Conservation (phyloP, 2,113 vertebrate species). For the Spheniscus mendiculus region DNA sequence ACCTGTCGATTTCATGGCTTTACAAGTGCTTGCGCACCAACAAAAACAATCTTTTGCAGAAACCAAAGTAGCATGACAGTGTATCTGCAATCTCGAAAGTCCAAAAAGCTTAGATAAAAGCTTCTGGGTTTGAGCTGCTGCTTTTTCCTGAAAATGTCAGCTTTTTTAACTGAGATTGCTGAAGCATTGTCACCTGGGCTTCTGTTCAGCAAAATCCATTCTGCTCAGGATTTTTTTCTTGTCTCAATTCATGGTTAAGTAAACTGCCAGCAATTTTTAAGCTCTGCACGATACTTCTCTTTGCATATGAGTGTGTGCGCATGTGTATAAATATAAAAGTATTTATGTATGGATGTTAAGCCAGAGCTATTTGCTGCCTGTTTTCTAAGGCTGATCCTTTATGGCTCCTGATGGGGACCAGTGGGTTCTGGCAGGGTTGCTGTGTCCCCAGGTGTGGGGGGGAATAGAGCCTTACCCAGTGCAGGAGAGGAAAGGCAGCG, state of each 20-base stretch:
- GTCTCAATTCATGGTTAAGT: background rate
- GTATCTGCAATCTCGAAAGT: background rate
- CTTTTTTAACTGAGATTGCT: background rate
- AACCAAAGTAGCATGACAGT: background rate
- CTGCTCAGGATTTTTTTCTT: background rate
- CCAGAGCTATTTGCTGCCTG: background rate
- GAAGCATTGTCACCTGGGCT: background rate
- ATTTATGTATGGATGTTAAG: rapidly evolving
- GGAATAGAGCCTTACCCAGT: background rate
- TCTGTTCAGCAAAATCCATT: background rate
- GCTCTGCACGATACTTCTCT: background rate
- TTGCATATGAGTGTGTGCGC: background rate
- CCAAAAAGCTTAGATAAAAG: background rate
- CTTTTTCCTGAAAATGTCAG: background rate
- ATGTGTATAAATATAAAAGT: background rate
- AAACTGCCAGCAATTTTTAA: background rate
- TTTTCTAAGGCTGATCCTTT: background rate
- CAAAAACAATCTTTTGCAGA: background rate
- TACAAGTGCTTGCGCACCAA: background rate
- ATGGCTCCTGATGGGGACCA: background rate
- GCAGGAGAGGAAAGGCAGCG: background rate
- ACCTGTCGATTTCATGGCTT: background rate
- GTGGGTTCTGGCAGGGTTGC: background rate
- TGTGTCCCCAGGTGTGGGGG: too few species aligned
- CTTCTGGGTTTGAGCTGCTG: background rate